Base-by-base conservation (phyloP, 2,797 vertebrate species). In the Poecile montanus region DNA sequence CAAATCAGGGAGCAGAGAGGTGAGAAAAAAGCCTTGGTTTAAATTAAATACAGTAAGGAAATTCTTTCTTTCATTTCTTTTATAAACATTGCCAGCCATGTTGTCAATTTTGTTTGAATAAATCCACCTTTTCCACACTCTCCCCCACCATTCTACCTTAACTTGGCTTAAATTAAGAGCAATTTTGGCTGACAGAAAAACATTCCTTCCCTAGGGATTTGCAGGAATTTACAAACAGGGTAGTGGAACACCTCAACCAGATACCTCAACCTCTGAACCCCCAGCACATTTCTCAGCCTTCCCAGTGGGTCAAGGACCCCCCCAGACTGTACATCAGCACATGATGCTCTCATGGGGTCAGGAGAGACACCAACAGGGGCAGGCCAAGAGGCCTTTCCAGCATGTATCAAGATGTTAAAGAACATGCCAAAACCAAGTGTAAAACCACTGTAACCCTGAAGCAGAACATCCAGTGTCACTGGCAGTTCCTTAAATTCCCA, bases 71-170 rank as follows among this genome's bases (percentile, higher is more conserved):
- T 76, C 26, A 60, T 81, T 94, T 88, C 73, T 86, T 94, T 54
- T 78, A 88, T 73, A 95, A 94, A 90, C 51, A 88, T 47, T 67
- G 74, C n/a, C 93, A 91, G 70, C 40, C 44, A 2, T 53, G 56
- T 70, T 91, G 88, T 85, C 62, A 82, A 63, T 91, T 94, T 88
- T 77, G 45, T 74, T 88, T 84, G 78, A 94, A 70, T 71, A 94
- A 91, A 94, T 86, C 74, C 63, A 56, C 76, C 63, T 40, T 82
- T 91, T 90, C 77, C 42, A 85, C 56, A 76, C 51, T 53, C 48
- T 76, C 21, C 21, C 13, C 29, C 71, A 91, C 16, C 53, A 63
- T 60, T 85, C 83, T 73, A 53, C 71, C 67, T 70, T 85, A 58
- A 68, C 53, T 79, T 79, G 85, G 21, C n/a, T 95, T 78, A 44